phyloP scores from a whole-genome alignment of 2,113 vertebrate species.

The Chlorodrepanis virens region DNA sequence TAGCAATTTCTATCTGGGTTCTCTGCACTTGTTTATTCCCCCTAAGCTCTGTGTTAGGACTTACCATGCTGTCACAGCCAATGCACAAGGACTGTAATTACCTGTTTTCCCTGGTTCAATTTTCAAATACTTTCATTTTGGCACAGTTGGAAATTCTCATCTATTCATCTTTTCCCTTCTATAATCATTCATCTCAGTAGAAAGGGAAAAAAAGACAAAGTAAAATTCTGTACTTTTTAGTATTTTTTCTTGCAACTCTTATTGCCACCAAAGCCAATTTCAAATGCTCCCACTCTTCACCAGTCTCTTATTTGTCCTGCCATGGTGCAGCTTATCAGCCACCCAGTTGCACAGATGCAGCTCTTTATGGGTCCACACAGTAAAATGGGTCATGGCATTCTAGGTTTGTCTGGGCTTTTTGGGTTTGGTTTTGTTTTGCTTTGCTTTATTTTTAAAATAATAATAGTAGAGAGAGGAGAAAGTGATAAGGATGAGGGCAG shows the following conservation, averaged over 20 bases:
- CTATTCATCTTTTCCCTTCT: background rate
- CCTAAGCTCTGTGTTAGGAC: background rate
- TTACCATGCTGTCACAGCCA: background rate
- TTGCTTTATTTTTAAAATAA: background rate
- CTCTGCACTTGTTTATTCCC: slow-evolving; percentile 30
- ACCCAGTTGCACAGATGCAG: background rate
- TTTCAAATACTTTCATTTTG: background rate
- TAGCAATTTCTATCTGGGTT: background rate
- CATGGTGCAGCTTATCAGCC: background rate
- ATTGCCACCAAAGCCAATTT: background rate
- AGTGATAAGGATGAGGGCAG: background rate
- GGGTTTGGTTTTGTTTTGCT: background rate
- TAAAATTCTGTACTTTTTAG: background rate
- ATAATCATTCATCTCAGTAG: background rate
- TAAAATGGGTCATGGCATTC: background rate
- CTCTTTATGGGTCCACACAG: background rate
- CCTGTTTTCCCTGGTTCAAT: background rate
- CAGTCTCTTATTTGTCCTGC: background rate
- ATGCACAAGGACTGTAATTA: slow-evolving; percentile 2
- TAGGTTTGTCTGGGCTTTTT: background rate
- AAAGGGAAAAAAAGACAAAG: background rate
- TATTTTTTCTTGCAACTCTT: background rate
- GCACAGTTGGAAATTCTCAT: background rate
- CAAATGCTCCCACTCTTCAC: background rate
- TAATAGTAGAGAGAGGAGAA: background rate